Base-by-base conservation (phyloP, 2,888 invertebrate genomes). In the Geophilus truncorum region DNA sequence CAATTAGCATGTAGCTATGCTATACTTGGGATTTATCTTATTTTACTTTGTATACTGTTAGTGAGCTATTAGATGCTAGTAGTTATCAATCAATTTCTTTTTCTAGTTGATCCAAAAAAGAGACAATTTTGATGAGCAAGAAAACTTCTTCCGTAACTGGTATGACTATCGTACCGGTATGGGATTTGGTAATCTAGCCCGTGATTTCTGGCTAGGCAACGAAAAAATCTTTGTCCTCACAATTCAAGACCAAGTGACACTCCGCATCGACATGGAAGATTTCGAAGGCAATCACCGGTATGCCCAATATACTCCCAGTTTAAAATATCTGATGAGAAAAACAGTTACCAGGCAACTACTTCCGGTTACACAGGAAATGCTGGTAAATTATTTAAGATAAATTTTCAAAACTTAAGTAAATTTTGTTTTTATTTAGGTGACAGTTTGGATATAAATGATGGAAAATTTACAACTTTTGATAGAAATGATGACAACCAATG, bases 311-410 rank as follows among this genome's bases (percentile, higher is more conserved):
- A n/a, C n/a, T 25, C 81, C 21, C 82, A 83, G 78, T 83, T 83
- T 81, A 23, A 79, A 32, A 80, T 83, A 10, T 25, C 75, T 2
- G 77, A 77, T 45, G 83, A 83, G 23, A 30, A 32, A 36, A 51
- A 62, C 51, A 81, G 81, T 77, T 83, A 83, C 76, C 81, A 82
- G 3, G 82, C 83, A 32, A 30, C 23, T 15, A 28, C 80, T 45
- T 79, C 82, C 18, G 83, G 83, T 18, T 83, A 82, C 70, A 75
- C 79, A 25, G 83, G 83, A 51, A 82, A 80, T 23, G 83, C 83
- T 80, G 83, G 83, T 70, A 1, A 2, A 15, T 40, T n/a, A n/a
- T n/a, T n/a, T n/a, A n/a, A n/a, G n/a, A n/a, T n/a, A n/a, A n/a
- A n/a, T n/a, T n/a, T n/a, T n/a, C n/a, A n/a, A n/a, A n/a, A n/a